Conservation (phyloP, 1,140 invertebrate species). For the Aleiodes sp. region DNA sequence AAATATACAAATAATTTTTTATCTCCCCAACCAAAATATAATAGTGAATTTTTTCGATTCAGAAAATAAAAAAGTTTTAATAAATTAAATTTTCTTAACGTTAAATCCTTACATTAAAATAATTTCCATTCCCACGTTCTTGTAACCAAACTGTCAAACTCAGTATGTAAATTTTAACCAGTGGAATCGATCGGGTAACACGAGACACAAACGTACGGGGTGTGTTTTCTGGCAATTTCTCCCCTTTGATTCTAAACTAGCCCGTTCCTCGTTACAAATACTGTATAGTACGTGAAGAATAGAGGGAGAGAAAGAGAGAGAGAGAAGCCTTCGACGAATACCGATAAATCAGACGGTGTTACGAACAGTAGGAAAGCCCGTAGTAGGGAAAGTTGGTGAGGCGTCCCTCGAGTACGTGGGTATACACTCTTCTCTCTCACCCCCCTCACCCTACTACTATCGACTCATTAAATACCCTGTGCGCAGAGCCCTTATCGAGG, state of each 20-base stretch:
- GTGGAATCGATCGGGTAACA: slow-evolving; percentile 12
- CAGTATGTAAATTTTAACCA: background rate
- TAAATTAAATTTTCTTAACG: background rate
- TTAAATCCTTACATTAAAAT: background rate
- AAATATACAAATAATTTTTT: too few species aligned
- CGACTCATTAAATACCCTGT: slow-evolving; percentile 60
- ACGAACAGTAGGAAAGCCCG: slow-evolving; percentile 32
- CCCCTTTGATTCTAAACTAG: slow-evolving; percentile 14
- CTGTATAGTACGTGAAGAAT: background rate
- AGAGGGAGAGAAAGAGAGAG: background rate
- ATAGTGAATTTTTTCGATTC: background rate
- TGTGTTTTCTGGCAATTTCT: background rate
- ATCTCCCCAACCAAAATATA: too few species aligned
- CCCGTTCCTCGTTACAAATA: slow-evolving; percentile 1
- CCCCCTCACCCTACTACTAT: slow-evolving; percentile 35
- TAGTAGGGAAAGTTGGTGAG: slow-evolving; percentile 25
- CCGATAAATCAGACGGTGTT: slow-evolving; percentile 61
- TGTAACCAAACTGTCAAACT: slow-evolving; percentile 10
- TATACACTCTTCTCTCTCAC: slow-evolving; percentile 7
- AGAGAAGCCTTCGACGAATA: slow-evolving; percentile 53
- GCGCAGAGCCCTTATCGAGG: slow-evolving; percentile 46
- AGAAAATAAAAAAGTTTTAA: background rate
- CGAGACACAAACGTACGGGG: slow-evolving; percentile 10
- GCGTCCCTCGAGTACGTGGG: slow-evolving; percentile 45
- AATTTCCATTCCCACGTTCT: background rate